A percentile compares a stretch with the other conserved stretches of the same genome.
Conservation (phyloP, 2,888 invertebrate species). For the Caradrina kadenii region DNA sequence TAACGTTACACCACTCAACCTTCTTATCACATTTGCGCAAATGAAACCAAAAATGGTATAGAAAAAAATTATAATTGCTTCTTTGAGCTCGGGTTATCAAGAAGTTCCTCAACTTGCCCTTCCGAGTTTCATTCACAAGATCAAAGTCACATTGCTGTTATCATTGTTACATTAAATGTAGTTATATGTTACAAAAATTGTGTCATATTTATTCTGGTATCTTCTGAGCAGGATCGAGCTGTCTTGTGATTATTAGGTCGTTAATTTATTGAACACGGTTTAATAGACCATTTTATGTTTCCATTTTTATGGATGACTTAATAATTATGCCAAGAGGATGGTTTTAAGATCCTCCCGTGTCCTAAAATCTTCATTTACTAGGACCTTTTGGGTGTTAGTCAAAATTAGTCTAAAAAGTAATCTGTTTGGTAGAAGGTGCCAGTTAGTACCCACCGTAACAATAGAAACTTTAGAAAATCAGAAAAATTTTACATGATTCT, state of each 20-base stretch:
- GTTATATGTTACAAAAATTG: slow-evolving; percentile 26
- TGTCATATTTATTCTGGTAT: slow-evolving; percentile 34
- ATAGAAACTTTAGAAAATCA: no score
- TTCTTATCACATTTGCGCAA: slow-evolving; percentile 73
- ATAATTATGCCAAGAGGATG: slow-evolving; percentile 2
- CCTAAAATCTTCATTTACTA: no score
- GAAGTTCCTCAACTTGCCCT: slow-evolving; percentile 32
- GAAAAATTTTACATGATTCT: no score
- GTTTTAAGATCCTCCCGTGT: not conserved
- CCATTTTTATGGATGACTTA: slow-evolving; percentile 1
- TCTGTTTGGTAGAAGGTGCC: no score
- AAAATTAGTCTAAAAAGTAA: no score
- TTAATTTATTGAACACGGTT: slow-evolving; percentile 14
- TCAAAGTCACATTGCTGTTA: slow-evolving; percentile 65
- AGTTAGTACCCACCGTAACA: no score
- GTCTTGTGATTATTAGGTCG: slow-evolving; percentile 16
- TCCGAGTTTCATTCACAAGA: slow-evolving; percentile 62
- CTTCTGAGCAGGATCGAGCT: not conserved
- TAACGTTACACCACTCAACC: not conserved
- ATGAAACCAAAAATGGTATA: slow-evolving; percentile 53
- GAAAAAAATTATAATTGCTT: slow-evolving; percentile 38
- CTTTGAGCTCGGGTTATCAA: slow-evolving; percentile 47
- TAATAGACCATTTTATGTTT: slow-evolving; percentile 1
- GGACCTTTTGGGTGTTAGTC: no score
- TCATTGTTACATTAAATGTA: slow-evolving; percentile 29